A percentile compares a stretch with the other conserved stretches of the same genome.
phyloP scores from a whole-genome alignment of 2,888 invertebrate species.

The Drosophila anomelani region DNA sequence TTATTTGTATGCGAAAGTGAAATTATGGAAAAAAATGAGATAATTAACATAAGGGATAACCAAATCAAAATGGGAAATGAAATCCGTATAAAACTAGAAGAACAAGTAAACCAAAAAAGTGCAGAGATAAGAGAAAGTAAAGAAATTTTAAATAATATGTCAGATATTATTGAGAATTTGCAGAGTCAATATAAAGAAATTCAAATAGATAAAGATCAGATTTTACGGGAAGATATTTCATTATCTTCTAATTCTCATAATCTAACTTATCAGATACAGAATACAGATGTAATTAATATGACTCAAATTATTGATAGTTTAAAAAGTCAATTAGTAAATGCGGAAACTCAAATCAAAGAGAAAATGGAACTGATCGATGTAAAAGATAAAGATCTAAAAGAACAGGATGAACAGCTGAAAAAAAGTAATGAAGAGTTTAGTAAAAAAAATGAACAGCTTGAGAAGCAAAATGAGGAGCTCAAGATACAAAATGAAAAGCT shows the following conservation, averaged over 20 bases:
- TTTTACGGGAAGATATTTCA: too few relatives aligned
- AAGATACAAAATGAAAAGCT: background rate
- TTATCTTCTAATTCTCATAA: too few relatives aligned
- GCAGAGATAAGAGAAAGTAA: background rate
- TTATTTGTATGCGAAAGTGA: background rate
- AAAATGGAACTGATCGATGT: background rate
- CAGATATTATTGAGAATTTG: background rate
- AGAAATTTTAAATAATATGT: background rate
- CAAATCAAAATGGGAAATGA: background rate
- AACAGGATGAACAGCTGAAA: background rate
- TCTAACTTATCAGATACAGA: background rate
- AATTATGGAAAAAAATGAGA: background rate
- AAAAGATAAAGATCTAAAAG: background rate
- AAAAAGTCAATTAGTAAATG: background rate
- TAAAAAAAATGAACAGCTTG: background rate
- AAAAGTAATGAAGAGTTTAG: background rate
- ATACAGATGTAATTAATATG: background rate
- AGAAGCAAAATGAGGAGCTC: background rate
- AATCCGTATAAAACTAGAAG: background rate
- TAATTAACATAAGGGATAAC: background rate
- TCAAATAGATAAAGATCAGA: background rate
- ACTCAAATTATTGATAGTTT: background rate
- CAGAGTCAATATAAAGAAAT: background rate
- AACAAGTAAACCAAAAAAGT: background rate
- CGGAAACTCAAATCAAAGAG: background rate